These are phyloP conservation scores for Albula goreensis DNA, from an alignment of 2,113 vertebrate genomes.

Conservation along the genomic window DNA sequence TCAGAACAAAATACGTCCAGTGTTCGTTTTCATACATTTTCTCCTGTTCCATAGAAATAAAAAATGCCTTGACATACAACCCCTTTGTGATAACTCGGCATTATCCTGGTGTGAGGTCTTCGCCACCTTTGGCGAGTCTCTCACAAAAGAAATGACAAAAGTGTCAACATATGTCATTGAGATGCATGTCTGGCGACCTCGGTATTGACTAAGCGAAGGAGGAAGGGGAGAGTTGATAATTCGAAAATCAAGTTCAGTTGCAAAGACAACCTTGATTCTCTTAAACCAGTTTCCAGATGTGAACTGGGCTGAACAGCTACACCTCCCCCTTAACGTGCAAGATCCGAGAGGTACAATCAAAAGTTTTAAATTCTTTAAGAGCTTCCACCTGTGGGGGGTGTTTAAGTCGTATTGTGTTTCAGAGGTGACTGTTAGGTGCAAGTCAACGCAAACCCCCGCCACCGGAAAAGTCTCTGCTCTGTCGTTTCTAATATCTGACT, in stretches of 20 bases:
- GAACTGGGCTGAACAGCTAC: neutral
- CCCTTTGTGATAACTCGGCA: neutral
- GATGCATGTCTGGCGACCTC: neutral
- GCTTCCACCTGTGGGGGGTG: neutral
- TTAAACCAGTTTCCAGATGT: neutral
- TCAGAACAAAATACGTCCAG: neutral
- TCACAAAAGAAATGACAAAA: conserved; percentile 6
- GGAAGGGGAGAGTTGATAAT: neutral
- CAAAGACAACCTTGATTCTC: neutral
- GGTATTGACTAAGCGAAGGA: neutral
- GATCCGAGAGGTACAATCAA: neutral
- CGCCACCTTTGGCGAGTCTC: neutral
- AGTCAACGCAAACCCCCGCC: neutral
- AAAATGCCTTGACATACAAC: neutral
- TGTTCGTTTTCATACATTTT: neutral
- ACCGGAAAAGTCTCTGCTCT: neutral
- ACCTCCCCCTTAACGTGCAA: neutral
- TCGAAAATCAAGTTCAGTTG: neutral
- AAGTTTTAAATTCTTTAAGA: neutral
- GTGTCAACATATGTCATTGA: neutral
- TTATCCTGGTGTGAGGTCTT: neutral
- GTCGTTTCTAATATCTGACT: neutral
- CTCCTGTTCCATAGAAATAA: neutral
- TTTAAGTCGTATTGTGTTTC: neutral
- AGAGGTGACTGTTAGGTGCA: neutral